A percentile compares a stretch with the other conserved stretches of the same genome.
Evolutionary conservation across 2,888 invertebrate species (phyloP).

Genomic region (Pachydiplax longipennis): DNA sequence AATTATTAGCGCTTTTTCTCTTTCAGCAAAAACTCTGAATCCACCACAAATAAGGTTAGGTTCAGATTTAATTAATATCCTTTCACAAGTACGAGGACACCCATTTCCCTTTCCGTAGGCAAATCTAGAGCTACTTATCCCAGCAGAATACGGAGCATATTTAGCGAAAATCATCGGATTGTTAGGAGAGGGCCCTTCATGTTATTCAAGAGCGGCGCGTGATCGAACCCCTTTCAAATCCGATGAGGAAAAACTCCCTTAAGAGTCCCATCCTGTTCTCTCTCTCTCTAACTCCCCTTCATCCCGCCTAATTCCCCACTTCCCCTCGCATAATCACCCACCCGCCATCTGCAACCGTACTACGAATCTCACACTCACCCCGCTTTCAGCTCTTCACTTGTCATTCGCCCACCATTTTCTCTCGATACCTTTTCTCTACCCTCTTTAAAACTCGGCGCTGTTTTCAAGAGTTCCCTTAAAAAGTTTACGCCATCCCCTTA

Average conservation of each 20-base stretch:
- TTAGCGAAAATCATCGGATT: no score
- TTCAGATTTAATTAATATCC: no score
- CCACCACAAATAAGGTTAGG: no score
- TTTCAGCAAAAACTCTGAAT: no score
- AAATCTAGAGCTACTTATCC: no score
- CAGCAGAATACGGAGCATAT: no score
- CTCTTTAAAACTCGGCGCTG: background rate
- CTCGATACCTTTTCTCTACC: background rate
- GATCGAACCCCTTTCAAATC: background rate
- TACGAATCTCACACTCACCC: background rate
- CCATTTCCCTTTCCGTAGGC: no score
- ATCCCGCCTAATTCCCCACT: background rate
- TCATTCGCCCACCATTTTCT: background rate
- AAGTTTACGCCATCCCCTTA: background rate
- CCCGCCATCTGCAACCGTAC: constrained; percentile 29
- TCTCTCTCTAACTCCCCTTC: background rate
- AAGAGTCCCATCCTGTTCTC: background rate
- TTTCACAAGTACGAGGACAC: no score
- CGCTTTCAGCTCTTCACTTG: background rate
- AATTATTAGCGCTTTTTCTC: no score
- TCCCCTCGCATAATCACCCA: background rate
- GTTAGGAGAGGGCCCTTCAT: no score
- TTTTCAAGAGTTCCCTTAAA: background rate
- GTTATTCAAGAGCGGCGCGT: background rate
- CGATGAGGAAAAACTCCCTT: background rate